Evolutionary conservation across 2,888 invertebrate genomes (phyloP).

Genomic region (Crioceris asparagi): DNA sequence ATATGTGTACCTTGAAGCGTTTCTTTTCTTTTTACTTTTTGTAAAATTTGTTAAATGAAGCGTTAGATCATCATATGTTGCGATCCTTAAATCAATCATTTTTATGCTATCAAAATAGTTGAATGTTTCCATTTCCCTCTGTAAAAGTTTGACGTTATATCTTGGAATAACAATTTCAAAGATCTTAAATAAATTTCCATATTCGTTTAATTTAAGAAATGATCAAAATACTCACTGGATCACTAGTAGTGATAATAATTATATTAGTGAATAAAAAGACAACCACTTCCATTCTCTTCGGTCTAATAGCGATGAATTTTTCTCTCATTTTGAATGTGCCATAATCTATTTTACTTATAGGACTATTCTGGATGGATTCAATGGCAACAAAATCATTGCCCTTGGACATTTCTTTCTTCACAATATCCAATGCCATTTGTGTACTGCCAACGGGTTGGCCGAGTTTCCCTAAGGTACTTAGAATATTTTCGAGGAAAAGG

Average conservation of each 20-base stretch:
- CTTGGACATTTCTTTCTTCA: slow-evolving; percentile 29
- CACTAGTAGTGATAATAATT: slow-evolving; percentile 27
- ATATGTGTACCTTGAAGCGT: slow-evolving; percentile 18
- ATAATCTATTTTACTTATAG: slow-evolving; percentile 33
- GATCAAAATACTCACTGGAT: slow-evolving; percentile 14
- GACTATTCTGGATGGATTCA: slow-evolving; percentile 29
- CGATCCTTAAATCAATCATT: slow-evolving; percentile 29
- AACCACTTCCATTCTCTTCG: slow-evolving; percentile 27
- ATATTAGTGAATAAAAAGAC: slow-evolving; percentile 33
- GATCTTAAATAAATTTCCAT: no score
- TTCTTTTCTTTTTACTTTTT: slow-evolving; percentile 23
- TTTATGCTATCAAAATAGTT: slow-evolving; percentile 28
- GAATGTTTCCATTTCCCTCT: slow-evolving; percentile 26
- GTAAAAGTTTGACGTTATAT: slow-evolving; percentile 11
- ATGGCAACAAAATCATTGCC: slow-evolving; percentile 34
- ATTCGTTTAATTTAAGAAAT: slow-evolving; percentile 1
- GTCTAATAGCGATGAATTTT: slow-evolving; percentile 26
- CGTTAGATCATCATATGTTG: slow-evolving; percentile 26
- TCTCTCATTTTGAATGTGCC: slow-evolving; percentile 31
- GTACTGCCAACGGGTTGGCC: slow-evolving; percentile 14
- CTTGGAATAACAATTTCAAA: background rate
- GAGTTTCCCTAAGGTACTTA: slow-evolving; percentile 36
- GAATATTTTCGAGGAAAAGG: slow-evolving; percentile 29
- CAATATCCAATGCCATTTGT: slow-evolving; percentile 26
- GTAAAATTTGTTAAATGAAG: slow-evolving; percentile 26